Conservation (phyloP, 2,797 vertebrate genomes). For the Micromesistius poutassou region DNA sequence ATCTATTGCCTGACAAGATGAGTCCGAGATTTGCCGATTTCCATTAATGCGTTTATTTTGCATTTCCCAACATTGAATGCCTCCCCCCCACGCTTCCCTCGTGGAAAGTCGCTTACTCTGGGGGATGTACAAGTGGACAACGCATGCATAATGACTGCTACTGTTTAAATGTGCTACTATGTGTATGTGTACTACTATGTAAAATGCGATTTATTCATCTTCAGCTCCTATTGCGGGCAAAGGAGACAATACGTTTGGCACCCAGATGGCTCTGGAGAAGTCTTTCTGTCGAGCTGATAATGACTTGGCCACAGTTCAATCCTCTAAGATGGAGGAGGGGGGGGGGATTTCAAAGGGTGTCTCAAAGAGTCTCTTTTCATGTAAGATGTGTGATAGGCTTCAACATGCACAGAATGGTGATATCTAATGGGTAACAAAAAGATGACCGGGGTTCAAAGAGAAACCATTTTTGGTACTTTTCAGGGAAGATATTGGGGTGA, state of each 20-base stretch:
- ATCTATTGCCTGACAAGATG: background rate
- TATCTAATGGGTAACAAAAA: background rate
- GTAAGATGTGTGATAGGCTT: background rate
- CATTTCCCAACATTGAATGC: background rate
- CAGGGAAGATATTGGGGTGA: conserved; percentile 2
- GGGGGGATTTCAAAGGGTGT: background rate
- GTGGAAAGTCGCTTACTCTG: background rate
- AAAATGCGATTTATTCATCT: background rate
- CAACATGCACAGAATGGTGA: background rate
- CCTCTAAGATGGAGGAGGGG: background rate
- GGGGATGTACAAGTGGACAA: background rate
- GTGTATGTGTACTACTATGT: background rate
- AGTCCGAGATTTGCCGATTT: conserved; percentile 4
- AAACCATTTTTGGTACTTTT: background rate
- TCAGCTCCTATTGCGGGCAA: background rate
- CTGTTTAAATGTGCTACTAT: background rate
- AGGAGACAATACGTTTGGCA: background rate
- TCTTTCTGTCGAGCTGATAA: background rate
- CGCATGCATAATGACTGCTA: background rate
- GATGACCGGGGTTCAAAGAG: background rate
- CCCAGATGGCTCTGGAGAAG: background rate
- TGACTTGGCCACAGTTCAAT: background rate
- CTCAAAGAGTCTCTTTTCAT: background rate
- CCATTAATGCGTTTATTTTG: conserved; percentile 15
- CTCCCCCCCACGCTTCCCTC: background rate